These are phyloP conservation scores for Esox masquinongy DNA, from an alignment of 2,797 vertebrate genomes.

Conservation along the genomic window DNA sequence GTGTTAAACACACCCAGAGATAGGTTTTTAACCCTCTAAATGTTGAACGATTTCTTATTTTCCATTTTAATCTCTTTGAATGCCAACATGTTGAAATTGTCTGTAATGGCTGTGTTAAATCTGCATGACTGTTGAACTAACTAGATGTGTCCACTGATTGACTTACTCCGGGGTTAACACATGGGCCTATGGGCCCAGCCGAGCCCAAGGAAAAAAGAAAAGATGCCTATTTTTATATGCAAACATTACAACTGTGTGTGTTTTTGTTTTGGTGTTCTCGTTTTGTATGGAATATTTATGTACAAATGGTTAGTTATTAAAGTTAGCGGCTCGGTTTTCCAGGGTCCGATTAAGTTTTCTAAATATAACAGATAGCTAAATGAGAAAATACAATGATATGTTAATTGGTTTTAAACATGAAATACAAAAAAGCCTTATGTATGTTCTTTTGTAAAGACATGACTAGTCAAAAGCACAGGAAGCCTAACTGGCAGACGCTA, in stretches of 20 bases:
- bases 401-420: constrained; percentile 73
- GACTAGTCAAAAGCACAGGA: constrained; percentile 67
- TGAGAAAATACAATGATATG: constrained; percentile 47
- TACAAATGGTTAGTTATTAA: constrained; percentile 73
- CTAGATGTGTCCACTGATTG: constrained; percentile 65
- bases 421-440: constrained; percentile 70
- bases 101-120: constrained; percentile 66
- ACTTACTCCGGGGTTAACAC: constrained; percentile 50
- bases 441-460: constrained; percentile 62
- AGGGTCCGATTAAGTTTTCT: constrained; percentile 73
- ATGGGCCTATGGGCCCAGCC: constrained; percentile 12
- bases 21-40: constrained; percentile 58
- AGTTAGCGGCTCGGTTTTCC: constrained; percentile 71
- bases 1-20: constrained; percentile 59
- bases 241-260: constrained; percentile 59
- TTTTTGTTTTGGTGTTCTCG: constrained; percentile 59
- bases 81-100: constrained; percentile 66
- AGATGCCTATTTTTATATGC: constrained; percentile 81
- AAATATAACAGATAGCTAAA: constrained; percentile 27
- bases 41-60: constrained; percentile 47
- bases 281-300: constrained; percentile 82
- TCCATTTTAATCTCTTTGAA: constrained; percentile 51
- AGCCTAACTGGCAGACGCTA: constrained; percentile 23
- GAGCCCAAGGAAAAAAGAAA: constrained; percentile 43
- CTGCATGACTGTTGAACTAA: constrained; percentile 75